Percentiles rank a stretch among this genome's conserved stretches.
phyloP scores from a whole-genome alignment of 2,113 vertebrate species.

The Neodon shergylaensis region DNA sequence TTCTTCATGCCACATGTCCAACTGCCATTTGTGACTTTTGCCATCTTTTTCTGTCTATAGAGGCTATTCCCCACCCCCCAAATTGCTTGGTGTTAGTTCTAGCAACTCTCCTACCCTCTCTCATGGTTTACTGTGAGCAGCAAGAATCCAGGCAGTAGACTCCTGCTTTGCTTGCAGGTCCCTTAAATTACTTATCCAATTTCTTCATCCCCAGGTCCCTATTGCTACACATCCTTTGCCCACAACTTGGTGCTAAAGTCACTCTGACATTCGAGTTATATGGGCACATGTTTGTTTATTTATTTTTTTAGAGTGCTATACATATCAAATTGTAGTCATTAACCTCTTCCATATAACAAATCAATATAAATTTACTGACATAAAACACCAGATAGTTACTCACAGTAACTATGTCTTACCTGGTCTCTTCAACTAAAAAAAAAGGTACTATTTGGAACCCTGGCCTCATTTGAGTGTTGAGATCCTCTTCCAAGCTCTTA shows the following conservation, averaged over 20 bases:
- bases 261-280: neutral
- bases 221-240: neutral
- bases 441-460: neutral
- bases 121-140: neutral
- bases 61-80: neutral
- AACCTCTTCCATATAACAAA: neutral
- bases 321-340: neutral
- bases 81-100: neutral
- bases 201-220: neutral
- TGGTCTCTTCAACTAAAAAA: neutral
- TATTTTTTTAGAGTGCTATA: neutral
- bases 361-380: neutral
- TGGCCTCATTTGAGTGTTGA: neutral
- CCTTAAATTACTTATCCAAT: neutral
- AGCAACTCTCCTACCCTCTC: neutral
- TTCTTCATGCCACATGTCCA: neutral
- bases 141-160: neutral
- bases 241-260: neutral
- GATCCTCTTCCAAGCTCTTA: neutral
- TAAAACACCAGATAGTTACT: neutral
- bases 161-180: neutral
- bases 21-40: slow-evolving; percentile 31
- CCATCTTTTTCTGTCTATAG: neutral
- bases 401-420: neutral
- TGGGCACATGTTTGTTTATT: neutral